Conservation (phyloP, 2,113 vertebrate species). For the Mesembrinibis cayennensis region DNA sequence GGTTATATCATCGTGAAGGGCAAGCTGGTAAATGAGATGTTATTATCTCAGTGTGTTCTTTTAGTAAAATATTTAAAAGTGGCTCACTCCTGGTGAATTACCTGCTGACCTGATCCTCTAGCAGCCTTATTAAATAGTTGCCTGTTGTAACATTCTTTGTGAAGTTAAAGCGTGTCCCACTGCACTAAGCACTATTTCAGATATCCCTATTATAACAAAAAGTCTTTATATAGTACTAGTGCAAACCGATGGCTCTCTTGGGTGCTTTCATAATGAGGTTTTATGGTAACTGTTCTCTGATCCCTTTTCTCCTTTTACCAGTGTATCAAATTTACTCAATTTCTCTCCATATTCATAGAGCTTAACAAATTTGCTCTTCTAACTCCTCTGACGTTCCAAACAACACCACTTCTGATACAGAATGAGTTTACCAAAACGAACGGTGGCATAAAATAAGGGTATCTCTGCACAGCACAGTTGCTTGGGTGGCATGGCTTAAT, state of each 20-base stretch:
- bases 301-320: background rate
- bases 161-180: slow-evolving; percentile 27
- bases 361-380: background rate
- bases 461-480: background rate
- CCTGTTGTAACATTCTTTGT: slow-evolving; percentile 49
- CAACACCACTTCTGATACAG: background rate
- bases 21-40: slow-evolving; percentile 44
- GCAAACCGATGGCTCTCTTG: slow-evolving; percentile 24
- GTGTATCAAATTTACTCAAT: background rate
- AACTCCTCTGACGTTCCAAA: background rate
- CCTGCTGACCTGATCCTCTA: slow-evolving; percentile 41
- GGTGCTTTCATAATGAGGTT: slow-evolving; percentile 52
- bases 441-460: background rate
- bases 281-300: slow-evolving; percentile 43
- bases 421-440: background rate
- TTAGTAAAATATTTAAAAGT: slow-evolving; percentile 63
- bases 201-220: slow-evolving; percentile 46
- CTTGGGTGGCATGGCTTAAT: background rate
- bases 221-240: slow-evolving; percentile 44
- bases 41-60: slow-evolving; percentile 52
- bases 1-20: slow-evolving; percentile 20
- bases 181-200: slow-evolving; percentile 44
- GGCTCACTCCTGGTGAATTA: slow-evolving; percentile 59
- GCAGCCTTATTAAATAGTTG: slow-evolving; percentile 59
- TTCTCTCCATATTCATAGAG: background rate